Conservation (phyloP, 53 echinoderm and acorn worm genomes). For the Paelopatides confundens region DNA sequence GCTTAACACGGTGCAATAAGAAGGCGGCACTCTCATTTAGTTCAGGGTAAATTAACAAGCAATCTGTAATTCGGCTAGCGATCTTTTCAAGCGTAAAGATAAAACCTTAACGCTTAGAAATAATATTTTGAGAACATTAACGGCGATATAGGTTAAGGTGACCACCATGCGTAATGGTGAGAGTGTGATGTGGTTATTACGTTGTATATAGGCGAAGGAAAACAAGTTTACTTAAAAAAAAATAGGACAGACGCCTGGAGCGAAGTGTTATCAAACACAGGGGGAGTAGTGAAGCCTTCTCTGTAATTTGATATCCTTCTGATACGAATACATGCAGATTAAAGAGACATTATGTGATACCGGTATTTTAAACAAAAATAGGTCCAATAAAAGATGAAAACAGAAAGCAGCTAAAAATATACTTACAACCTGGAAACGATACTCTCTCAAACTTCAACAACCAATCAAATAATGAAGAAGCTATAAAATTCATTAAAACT, state of each 20-base stretch:
- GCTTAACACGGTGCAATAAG: slow-evolving; percentile 3
- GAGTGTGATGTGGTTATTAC: slow-evolving; percentile 47
- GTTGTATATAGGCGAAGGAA: slow-evolving; percentile 24
- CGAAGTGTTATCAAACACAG: slow-evolving; percentile 8
- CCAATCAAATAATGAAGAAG: too few species aligned
- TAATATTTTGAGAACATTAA: slow-evolving; percentile 46
- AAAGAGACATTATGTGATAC: too few species aligned
- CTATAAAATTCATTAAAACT: too few species aligned
- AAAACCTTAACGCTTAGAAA: slow-evolving; percentile 36
- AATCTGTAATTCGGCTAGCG: slow-evolving; percentile 21
- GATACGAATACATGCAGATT: too few species aligned
- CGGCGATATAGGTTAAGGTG: slow-evolving; percentile 43
- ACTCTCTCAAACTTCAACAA: too few species aligned
- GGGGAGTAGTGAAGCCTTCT: background rate
- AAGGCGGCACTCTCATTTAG: slow-evolving; percentile 32
- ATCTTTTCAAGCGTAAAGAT: slow-evolving; percentile 17
- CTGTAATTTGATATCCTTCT: background rate
- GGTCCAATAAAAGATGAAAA: too few species aligned
- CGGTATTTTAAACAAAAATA: too few species aligned
- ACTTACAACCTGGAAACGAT: too few species aligned
- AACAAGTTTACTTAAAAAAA: slow-evolving; percentile 29
- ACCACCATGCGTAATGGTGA: background rate
- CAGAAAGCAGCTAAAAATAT: too few species aligned
- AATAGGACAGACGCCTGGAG: slow-evolving; percentile 5
- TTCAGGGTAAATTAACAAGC: slow-evolving; percentile 42